Percentiles rank a stretch among this genome's conserved stretches.
Evolutionary conservation across 2,888 invertebrate species (phyloP).

Genomic region (Lampropteryx suffumata): DNA sequence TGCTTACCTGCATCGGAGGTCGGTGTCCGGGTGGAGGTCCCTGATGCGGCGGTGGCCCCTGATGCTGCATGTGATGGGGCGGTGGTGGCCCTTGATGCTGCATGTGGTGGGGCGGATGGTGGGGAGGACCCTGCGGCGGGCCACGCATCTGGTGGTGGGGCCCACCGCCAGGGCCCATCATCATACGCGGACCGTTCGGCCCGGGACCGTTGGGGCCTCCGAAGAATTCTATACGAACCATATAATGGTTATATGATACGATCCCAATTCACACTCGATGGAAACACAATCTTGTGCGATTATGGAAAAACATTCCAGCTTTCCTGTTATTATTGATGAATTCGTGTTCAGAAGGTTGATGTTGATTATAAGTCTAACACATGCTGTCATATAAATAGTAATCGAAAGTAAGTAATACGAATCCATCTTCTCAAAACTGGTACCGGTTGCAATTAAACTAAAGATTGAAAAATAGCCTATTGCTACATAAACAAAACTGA

Average conservation of each 20-base stretch:
- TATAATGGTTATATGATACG: not conserved
- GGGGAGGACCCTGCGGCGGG: constrained; percentile 70
- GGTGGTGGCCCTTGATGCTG: constrained; percentile 74
- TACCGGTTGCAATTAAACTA: no score
- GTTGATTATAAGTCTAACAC: no score
- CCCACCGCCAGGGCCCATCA: constrained; percentile 50
- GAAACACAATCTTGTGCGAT: no score
- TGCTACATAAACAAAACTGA: no score
- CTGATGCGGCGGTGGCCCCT: constrained; percentile 82
- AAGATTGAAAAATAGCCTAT: no score
- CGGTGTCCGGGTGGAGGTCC: constrained; percentile 79
- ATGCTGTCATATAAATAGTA: no score
- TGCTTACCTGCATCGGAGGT: constrained; percentile 81
- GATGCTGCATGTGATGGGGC: constrained; percentile 68
- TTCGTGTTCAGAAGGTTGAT: no score
- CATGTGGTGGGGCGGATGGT: constrained; percentile 70
- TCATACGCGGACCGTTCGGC: constrained; percentile 69
- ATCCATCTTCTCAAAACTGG: no score
- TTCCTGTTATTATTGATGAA: no score
- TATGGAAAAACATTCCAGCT: no score
- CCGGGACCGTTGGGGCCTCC: constrained; percentile 77
- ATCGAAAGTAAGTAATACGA: no score
- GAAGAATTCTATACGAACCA: constrained; percentile 62
- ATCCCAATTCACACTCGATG: no score
- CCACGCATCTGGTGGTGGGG: constrained; percentile 72